Base-by-base conservation (phyloP, 2,888 invertebrate species). In the Ophion slaviceki region DNA sequence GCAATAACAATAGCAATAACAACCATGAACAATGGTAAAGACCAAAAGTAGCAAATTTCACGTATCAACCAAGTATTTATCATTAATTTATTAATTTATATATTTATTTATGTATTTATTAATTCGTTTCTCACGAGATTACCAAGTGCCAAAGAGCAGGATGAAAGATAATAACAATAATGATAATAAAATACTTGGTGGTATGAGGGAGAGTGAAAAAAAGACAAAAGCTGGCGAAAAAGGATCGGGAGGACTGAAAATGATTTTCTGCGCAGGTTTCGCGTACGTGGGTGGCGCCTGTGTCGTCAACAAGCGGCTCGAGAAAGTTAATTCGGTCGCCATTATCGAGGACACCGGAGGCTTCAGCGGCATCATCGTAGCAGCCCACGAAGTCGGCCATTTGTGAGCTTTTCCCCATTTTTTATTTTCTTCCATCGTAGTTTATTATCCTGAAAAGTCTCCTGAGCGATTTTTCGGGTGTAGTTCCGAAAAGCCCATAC, bases 291-390 rank as follows among this genome's bases (percentile, higher is more conserved):
- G 98, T 87, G 98, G 98, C 91, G 98, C 98, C 80, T 99, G 98
- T 94, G 98, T 98, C 80, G 98, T 99, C 87, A 98, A 99, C 95
- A 98, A 98, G 94, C 95, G 98, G 89, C 95, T 98, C 90, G 98
- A 98, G 95, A 99, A 99, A 95, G 98, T 98, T 89, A 99, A 99
- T 95, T 98, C 98, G 82, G 98, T 98, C 84, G 98, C 98, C 91
- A 99, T 99, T 92, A 98, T 99, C 93, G 98, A 99, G 94, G 98
- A 99, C 93, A 98, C 98, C 59, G 98, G 98, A 89, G 98, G 98
- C 89, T 99, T 98, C 95, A 98, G 98, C 91, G 98, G 98, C 87
- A 98, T 99, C 93, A 99, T 99, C 92, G 98, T 99, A 2, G 98
- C 98, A 84, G 98, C 98, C 88, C 98, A 99, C 94, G 98, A 99